Percentiles rank a stretch among this genome's conserved stretches.
These are phyloP conservation scores for Myodes glareolus DNA, from an alignment of 2,113 vertebrate species.

Conservation along the genomic window DNA sequence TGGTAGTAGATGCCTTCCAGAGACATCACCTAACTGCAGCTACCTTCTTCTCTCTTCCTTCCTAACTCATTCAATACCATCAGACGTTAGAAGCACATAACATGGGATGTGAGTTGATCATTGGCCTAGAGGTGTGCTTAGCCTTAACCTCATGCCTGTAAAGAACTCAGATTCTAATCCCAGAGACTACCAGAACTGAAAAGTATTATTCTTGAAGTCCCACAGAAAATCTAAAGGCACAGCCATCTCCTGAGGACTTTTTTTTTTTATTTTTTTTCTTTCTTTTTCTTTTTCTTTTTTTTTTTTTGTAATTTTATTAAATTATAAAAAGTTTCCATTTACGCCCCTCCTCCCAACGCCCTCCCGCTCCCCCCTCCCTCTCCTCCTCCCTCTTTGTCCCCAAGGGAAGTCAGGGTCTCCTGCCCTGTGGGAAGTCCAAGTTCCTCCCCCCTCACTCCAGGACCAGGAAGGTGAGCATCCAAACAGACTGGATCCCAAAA, in stretches of 20 bases:
- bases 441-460: too few species aligned
- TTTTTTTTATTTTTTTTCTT: too few species aligned
- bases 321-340: too few species aligned
- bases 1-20: constrained; percentile 67
- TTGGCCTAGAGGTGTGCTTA: constrained; percentile 75
- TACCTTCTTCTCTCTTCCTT: constrained; percentile 66
- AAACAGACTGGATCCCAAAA: too few species aligned
- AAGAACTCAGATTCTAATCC: constrained; percentile 74
- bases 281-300: too few species aligned
- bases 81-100: constrained; percentile 77
- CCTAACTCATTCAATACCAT: constrained; percentile 78
- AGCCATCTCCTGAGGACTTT: not conserved
- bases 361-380: too few species aligned
- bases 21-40: constrained; percentile 71
- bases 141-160: constrained; percentile 81
- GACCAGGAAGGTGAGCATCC: too few species aligned
- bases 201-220: not conserved
- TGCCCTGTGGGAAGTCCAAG: too few species aligned
- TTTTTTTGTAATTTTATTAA: too few species aligned
- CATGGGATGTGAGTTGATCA: constrained; percentile 62
- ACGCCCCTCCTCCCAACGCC: too few species aligned
- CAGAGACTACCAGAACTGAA: constrained; percentile 64
- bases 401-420: too few species aligned
- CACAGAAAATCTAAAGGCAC: not conserved
- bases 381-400: too few species aligned